phyloP scores from a whole-genome alignment of 53 echinoderm and acorn worm genomes.

The Patiria pectinifera region DNA sequence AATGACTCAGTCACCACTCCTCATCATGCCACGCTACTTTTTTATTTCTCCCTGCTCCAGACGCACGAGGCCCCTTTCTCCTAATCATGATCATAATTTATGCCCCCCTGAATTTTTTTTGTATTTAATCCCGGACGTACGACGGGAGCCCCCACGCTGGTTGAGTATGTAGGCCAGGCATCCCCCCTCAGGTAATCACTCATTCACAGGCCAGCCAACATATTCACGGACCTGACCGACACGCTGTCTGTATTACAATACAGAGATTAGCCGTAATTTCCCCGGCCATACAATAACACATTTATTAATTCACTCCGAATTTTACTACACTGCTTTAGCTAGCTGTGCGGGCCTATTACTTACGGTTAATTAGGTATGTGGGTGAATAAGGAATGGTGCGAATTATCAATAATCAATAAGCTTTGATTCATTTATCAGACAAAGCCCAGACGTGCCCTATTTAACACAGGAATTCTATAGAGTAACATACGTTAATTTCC shows the following conservation, averaged over 20 bases:
- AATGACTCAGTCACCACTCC: conserved; percentile 20
- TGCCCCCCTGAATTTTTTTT: conserved; percentile 50
- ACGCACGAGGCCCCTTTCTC: conserved; percentile 14
- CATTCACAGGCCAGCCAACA: not conserved
- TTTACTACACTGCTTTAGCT: not conserved
- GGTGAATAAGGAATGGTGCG: conserved; percentile 10
- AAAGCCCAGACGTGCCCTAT: not conserved
- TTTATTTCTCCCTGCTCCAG: not conserved
- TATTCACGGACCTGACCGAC: not conserved
- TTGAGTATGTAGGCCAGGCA: not conserved
- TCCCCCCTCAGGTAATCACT: not conserved
- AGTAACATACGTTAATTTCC: too few relatives aligned
- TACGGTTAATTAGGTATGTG: not conserved
- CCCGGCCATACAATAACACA: not conserved
- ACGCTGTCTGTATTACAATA: conserved; percentile 4
- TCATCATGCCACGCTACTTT: not conserved
- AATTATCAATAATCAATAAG: not conserved
- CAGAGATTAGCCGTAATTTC: conserved; percentile 17
- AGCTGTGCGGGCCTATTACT: conserved; percentile 2
- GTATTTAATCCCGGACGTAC: not conserved
- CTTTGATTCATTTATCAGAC: not conserved
- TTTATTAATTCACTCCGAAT: not conserved
- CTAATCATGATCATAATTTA: conserved; percentile 59
- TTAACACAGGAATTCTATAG: not conserved
- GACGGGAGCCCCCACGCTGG: not conserved